Base-by-base conservation (phyloP, 2,797 vertebrate species). In the Coregonus suidteri region DNA sequence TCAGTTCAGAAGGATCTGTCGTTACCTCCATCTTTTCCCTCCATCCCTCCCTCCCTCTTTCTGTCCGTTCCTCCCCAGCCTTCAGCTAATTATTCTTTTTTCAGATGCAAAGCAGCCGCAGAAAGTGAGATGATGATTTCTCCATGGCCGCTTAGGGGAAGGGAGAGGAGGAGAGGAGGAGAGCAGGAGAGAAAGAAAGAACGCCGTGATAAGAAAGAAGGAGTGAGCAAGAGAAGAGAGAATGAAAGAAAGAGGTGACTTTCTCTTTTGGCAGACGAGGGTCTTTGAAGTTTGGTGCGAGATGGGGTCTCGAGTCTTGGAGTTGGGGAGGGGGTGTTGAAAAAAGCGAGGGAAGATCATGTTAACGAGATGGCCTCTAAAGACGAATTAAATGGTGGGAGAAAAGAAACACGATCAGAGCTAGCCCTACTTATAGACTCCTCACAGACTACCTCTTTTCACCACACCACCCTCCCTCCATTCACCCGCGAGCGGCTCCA, bases 91-190 rank as follows among this genome's bases (percentile, higher is more conserved):
- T 93, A 91, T 90, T 90, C 84, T 84, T 89, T 94, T 94, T 95
- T 95, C 91, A 94, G 92, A 95, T 94, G 94, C 92, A 95, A 94
- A 95, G 91, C 88, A 91, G 90, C 76, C 62, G 77, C 80, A 86
- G 93, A 94, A 95, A 95, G 91, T 94, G 94, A 95, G 94, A 94
- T 93, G 93, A 95, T 95, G 93, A 95, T 94, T 94, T 91, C 88
- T 93, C 87, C 67, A 86, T 82, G 79, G 88, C 85, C 75, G 89
- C 92, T 93, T 91, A 76, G 81, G 86, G 82, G 73, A 81, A 53
- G 68, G 73, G 68, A 73, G 74, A 41, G 37, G 37, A 2, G 37
- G 6, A 41, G 37, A 41, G 41, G 37, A 41, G 37, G 37, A 9
- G 9, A 11, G 9, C 9, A 13, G 41, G 41, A 13, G 41, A 13